These are phyloP conservation scores for Turdus rufiventris DNA, from an alignment of 2,113 vertebrate species.

Conservation along the genomic window DNA sequence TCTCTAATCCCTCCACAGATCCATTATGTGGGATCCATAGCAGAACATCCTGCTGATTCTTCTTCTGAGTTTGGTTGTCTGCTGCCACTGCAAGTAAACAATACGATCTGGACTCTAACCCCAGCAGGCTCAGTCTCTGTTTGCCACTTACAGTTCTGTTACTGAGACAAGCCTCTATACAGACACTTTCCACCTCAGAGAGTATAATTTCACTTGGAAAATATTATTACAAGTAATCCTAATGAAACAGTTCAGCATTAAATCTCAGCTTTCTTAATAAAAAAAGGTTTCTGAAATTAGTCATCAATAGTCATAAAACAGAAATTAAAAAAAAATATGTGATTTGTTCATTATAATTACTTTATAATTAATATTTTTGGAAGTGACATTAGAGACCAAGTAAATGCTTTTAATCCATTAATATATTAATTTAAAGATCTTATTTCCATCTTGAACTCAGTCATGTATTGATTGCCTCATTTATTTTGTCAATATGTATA, in stretches of 20 bases:
- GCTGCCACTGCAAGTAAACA: not conserved
- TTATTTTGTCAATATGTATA: conserved; percentile 15
- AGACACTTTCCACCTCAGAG: not conserved
- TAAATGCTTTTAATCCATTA: conserved; percentile 14
- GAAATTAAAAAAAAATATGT: not conserved
- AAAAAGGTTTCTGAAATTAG: not conserved
- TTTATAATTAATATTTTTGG: conserved; percentile 25
- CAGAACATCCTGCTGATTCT: not conserved
- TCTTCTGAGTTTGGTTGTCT: not conserved
- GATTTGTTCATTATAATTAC: not conserved
- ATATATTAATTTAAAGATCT: not conserved
- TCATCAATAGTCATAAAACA: not conserved
- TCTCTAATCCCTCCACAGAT: not conserved
- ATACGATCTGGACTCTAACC: not conserved
- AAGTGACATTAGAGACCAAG: not conserved
- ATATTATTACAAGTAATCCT: not conserved
- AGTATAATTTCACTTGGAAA: not conserved
- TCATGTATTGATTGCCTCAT: not conserved
- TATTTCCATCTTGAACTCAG: not conserved
- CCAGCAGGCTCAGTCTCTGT: not conserved
- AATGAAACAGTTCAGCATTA: not conserved
- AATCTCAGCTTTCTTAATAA: not conserved
- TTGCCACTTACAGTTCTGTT: not conserved
- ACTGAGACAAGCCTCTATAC: not conserved
- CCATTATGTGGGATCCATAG: accelerated